Base-by-base conservation (phyloP, 2,797 vertebrate species). In the Cygnus olor region DNA sequence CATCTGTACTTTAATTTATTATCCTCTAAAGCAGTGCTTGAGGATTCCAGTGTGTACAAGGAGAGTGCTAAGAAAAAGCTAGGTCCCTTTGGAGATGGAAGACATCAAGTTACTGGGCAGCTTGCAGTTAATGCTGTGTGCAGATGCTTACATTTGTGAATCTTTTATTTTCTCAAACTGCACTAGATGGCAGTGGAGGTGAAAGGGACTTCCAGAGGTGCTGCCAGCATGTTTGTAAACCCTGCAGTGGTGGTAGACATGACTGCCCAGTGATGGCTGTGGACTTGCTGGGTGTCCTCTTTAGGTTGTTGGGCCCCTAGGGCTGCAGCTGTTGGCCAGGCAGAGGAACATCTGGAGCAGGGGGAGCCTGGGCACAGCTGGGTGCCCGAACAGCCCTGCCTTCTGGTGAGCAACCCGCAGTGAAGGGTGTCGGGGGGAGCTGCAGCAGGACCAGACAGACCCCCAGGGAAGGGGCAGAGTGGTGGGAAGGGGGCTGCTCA, bases 401-500 rank as follows among this genome's bases (percentile, higher is more conserved):
- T 21, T 36, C 17, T 47, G 47, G 8, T 2, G 40, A 30, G 32
- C 19, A 28, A 63, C 11, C 6, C 36, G 63, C 11, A 6, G n/a
- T 11, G 34, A 32, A 34, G 19, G 0, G 2, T 10, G 44, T 24
- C 34, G 44, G 34, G 53, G 40, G 74, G 32, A 58, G 51, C 6
- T 0, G 0, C 9, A 34, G 11, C 5, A 25, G 13, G 6, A 14
- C 8, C 21, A 30, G 6, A 19, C 14, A 27, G 51, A n/a, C 24
- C 4, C 16, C 8, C 10, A 5, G 0, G 1, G 17, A 56, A 64
- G 47, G 40, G 25, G 3, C 44, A 51, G 47, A 42, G 47, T 9
- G 32, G 5, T 56, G 32, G 34, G 51, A 10, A 54, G 63, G n/a
- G 8, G 64, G n/a, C 14, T 61, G 24, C n/a, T 53, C 8, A 64